Evolutionary conservation across 2,888 invertebrate genomes (phyloP).

Genomic region (Lochmaea capreae): DNA sequence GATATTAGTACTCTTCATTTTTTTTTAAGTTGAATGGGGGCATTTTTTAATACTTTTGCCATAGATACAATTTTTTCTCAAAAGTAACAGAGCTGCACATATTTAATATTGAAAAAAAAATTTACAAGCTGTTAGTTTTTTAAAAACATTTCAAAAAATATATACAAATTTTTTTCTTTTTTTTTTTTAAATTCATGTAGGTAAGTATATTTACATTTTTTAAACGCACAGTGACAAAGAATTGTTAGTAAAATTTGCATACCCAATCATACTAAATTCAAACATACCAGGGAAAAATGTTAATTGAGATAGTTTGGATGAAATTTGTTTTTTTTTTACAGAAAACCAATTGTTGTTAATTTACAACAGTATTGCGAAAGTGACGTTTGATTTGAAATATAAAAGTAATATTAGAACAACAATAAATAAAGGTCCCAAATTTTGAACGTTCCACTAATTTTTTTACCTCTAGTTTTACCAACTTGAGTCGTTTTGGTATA

Average conservation of each 20-base stretch:
- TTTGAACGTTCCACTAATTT: too few species aligned
- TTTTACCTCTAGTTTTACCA: constrained; percentile 33
- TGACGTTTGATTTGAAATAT: too few species aligned
- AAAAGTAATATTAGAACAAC: too few species aligned
- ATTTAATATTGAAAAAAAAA: not conserved
- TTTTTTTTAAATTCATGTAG: not conserved
- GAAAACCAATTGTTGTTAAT: too few species aligned
- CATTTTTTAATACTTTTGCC: not conserved
- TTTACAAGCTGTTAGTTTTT: not conserved
- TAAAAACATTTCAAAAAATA: not conserved
- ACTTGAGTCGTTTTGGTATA: constrained; percentile 38
- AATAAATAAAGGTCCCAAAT: too few species aligned
- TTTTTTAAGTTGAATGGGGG: too few species aligned
- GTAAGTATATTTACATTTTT: not conserved
- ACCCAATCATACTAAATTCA: not conserved
- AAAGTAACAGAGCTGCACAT: not conserved
- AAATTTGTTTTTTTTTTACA: too few species aligned
- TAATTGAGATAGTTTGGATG: too few species aligned
- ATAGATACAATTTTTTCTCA: not conserved
- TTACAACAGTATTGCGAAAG: too few species aligned
- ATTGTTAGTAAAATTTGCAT: not conserved
- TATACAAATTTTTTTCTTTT: not conserved
- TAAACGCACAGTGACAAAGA: constrained; percentile 1
- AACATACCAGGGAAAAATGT: not conserved
- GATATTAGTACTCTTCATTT: too few species aligned